Percentiles rank a stretch among this genome's conserved stretches.
Evolutionary conservation across 2,797 vertebrate species (phyloP).

Genomic region (Acestrorhynchus altus): DNA sequence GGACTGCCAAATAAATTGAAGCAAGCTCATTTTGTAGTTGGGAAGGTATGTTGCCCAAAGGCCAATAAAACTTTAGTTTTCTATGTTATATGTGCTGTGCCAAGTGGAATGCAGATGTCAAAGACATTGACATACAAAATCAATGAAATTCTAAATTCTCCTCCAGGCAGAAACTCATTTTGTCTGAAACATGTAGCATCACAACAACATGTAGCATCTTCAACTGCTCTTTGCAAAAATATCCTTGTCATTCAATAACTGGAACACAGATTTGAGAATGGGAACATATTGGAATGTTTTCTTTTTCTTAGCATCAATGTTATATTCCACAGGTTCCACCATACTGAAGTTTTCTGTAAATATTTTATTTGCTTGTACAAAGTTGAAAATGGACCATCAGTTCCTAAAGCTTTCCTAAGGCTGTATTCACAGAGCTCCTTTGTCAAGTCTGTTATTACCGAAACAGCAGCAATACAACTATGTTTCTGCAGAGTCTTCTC

Average conservation of each 20-base stretch:
- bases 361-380: conserved; percentile 22
- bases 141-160: not conserved
- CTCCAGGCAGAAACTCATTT: not conserved
- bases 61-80: conserved; percentile 25
- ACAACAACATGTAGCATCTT: not conserved
- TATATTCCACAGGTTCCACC: conserved; percentile 25
- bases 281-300: conserved; percentile 24
- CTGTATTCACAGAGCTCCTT: conserved; percentile 13
- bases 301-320: not conserved
- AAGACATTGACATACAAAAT: conserved; percentile 31
- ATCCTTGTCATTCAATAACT: conserved; percentile 12
- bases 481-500: conserved; percentile 11
- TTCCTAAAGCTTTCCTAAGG: too few relatives aligned
- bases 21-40: not conserved
- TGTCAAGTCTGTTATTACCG: conserved; percentile 8
- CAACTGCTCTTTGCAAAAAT: not conserved
- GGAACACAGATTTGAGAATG: conserved; percentile 14
- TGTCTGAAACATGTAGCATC: not conserved
- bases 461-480: conserved; percentile 1
- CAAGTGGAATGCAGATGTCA: conserved; percentile 23
- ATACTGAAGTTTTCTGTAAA: conserved; percentile 15
- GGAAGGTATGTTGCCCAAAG: conserved; percentile 4
- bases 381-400: too few relatives aligned
- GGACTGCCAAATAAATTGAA: not conserved
- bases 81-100: conserved; percentile 28